Evolutionary conservation across 2,797 vertebrate species (phyloP), one percentile per base, ranked within the genome.

Genomic region (Labeo calbasu): DNA sequence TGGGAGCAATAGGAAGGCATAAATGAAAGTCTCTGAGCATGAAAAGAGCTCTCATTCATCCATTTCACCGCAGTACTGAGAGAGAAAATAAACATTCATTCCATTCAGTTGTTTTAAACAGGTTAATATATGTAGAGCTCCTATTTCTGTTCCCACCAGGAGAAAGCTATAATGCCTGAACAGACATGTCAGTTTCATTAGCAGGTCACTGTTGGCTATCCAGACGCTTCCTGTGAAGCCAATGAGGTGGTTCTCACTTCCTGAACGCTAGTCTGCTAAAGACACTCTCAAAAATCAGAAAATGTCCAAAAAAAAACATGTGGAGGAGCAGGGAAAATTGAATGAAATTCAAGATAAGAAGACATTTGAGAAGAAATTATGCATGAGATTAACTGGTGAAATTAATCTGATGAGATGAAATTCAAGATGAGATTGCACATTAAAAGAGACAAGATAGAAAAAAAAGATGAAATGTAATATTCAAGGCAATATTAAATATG

Each of bases 81-180:
- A 57, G 28, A 2, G 68, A 50, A 89, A 92, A 92, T 91, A 86
- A 91, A 91, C 89, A 92, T 86, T 80, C 73, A 63, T 84, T 87
- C 83, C 75, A 86, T 86, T 63, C 87, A 90, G 85, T 89, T 88
- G 88, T 88, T 89, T 87, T 48, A 51, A 91, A 89, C 86, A 81
- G 90, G 88, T 92, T 91, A 90, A 94, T 90, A 87, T 90, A 32
- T n/a, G 83, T 86, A 90, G 90, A 92, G 92, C 91, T 91, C 91
- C 88, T 90, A 89, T 94, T 92, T 93, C 85, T 87, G 85, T 86
- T 75, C 90, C 91, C 89, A 85, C 89, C 90, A 91, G 91, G 91
- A 93, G 91, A 92, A 94, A 93, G 85, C 90, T 90, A 93, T 92
- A 93, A 92, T 88, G 90, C 85, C 72, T 87, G 89, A 90, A 86